Percentiles rank a stretch among this genome's conserved stretches.
Conservation (phyloP, 2,113 vertebrate species). For the Zosterops japonicus region DNA sequence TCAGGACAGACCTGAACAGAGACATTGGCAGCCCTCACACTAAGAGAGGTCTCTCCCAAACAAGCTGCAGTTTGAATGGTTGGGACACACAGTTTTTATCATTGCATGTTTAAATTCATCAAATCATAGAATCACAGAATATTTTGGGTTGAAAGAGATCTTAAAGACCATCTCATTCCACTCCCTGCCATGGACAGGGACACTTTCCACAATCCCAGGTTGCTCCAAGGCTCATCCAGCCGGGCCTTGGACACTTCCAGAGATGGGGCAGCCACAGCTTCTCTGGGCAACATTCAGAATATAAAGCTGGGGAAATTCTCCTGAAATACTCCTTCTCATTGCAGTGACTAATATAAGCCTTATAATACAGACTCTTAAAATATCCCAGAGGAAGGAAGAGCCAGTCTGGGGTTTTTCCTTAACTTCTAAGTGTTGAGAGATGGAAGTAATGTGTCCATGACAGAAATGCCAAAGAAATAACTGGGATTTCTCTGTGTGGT, state of each 20-base stretch:
- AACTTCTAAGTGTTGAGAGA: neutral
- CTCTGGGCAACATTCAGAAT: neutral
- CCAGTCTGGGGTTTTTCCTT: accelerated
- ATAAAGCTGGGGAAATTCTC: neutral
- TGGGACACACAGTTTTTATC: neutral
- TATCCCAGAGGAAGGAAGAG: neutral
- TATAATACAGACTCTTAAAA: neutral
- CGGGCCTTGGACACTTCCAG: neutral
- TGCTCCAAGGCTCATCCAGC: neutral
- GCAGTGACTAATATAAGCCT: neutral
- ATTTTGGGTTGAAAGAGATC: neutral
- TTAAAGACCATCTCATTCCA: neutral
- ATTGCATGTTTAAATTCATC: neutral
- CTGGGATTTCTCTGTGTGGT: neutral
- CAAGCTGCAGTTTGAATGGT: neutral
- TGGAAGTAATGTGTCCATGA: neutral
- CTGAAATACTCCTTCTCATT: neutral
- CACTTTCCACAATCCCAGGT: accelerated
- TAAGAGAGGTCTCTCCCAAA: neutral
- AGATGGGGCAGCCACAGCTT: neutral
- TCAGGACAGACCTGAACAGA: neutral
- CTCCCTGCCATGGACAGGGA: neutral
- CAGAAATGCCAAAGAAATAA: neutral
- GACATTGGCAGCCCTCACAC: neutral
- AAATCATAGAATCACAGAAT: neutral